Conservation (phyloP, 2,888 invertebrate genomes). For the Troides aeacus region DNA sequence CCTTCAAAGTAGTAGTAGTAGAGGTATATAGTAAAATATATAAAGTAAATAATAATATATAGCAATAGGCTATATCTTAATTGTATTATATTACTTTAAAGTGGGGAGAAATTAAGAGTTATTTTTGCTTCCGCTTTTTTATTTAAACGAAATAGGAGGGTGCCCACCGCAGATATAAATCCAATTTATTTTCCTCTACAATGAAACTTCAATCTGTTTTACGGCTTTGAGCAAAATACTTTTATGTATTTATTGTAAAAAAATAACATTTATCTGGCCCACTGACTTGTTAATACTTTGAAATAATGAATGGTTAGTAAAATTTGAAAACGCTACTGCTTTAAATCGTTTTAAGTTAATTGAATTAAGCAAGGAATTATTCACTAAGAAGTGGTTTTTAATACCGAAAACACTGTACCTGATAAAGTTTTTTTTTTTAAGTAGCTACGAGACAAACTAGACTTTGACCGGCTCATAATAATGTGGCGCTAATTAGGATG, state of each 20-base stretch:
- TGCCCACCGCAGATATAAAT: constrained; percentile 16
- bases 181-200: constrained; percentile 21
- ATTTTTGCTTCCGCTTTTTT: constrained; percentile 8
- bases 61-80: neutral
- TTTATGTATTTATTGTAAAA: neutral
- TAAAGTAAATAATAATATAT: too few relatives aligned
- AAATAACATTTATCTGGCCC: neutral
- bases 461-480: too few relatives aligned
- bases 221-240: constrained; percentile 17
- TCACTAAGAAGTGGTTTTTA: neutral
- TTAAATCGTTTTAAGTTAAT: neutral
- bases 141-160: constrained; percentile 7
- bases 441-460: too few relatives aligned
- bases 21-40: too few relatives aligned
- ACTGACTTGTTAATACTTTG: neutral
- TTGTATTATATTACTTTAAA: neutral
- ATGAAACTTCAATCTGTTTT: constrained; percentile 20
- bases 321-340: neutral
- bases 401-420: neutral
- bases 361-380: neutral
- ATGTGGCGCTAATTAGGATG: too few relatives aligned
- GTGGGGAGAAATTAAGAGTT: neutral
- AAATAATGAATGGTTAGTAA: neutral
- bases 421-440: neutral
- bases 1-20: too few relatives aligned